Conservation (phyloP, 2,888 invertebrate species). For the Drosophila neotestacea region DNA sequence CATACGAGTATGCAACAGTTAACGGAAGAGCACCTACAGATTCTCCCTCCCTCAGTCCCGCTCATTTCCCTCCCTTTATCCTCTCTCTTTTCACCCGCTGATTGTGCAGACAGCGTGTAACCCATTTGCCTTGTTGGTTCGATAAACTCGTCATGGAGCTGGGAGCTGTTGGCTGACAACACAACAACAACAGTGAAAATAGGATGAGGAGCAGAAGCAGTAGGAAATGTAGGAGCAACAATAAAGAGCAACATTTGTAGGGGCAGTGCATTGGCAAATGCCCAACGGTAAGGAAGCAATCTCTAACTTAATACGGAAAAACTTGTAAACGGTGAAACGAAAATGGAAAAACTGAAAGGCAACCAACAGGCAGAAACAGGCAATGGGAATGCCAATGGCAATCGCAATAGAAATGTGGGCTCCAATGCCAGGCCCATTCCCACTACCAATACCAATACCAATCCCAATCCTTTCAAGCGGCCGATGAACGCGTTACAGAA, state of each 20-base stretch:
- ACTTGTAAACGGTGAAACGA: slow-evolving; percentile 58
- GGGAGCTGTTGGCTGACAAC: slow-evolving; percentile 53
- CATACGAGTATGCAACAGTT: slow-evolving; percentile 52
- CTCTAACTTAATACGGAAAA: slow-evolving; percentile 73
- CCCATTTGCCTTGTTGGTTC: slow-evolving; percentile 76
- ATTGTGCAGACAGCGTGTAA: slow-evolving; percentile 34
- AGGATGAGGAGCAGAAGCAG: neutral
- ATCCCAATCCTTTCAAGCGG: slow-evolving; percentile 83
- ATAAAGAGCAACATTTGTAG: slow-evolving; percentile 29
- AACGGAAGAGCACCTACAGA: slow-evolving; percentile 9
- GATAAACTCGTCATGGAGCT: slow-evolving; percentile 70
- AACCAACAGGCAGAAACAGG: slow-evolving; percentile 23
- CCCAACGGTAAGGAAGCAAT: slow-evolving; percentile 74
- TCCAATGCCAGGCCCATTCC: slow-evolving; percentile 15
- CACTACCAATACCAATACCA: slow-evolving; percentile 20
- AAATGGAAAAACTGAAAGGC: slow-evolving; percentile 55
- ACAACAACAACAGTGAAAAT: slow-evolving; percentile 32
- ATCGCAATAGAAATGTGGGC: neutral
- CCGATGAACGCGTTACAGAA: slow-evolving; percentile 84
- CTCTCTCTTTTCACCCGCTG: neutral
- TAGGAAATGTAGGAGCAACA: slow-evolving; percentile 2
- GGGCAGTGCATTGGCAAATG: slow-evolving; percentile 63
- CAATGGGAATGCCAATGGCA: slow-evolving; percentile 10
- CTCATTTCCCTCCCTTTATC: neutral
- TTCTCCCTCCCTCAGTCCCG: neutral